Conservation (phyloP, 2,113 vertebrate genomes). For the Macrotis lagotis region DNA sequence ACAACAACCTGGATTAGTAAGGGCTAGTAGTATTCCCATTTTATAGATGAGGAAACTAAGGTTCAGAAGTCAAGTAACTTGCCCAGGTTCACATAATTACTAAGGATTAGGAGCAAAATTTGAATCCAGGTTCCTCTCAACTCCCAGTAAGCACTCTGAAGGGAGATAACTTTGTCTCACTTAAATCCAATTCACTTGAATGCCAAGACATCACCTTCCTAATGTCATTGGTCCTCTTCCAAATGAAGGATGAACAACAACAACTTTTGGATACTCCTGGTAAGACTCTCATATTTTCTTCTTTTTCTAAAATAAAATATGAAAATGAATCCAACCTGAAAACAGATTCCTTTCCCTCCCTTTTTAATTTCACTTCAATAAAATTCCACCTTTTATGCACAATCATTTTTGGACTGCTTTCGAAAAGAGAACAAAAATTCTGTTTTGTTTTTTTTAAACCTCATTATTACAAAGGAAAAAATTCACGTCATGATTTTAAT, state of each 20-base stretch:
- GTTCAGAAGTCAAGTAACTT: not conserved
- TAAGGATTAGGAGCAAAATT: not conserved
- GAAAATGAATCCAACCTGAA: not conserved
- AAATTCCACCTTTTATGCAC: not conserved
- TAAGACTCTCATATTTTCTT: not conserved
- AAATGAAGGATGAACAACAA: not conserved
- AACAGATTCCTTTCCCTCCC: not conserved
- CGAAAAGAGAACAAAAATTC: not conserved
- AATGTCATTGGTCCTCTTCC: not conserved
- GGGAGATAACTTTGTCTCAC: not conserved
- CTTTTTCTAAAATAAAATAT: not conserved
- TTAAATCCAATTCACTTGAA: not conserved
- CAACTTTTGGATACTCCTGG: not conserved
- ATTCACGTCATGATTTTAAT: not conserved
- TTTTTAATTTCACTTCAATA: not conserved
- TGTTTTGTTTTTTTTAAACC: not conserved
- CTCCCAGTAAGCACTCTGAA: not conserved
- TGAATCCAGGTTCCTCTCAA: not conserved
- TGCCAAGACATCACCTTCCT: not conserved
- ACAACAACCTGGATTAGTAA: no score
- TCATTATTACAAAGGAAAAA: not conserved
- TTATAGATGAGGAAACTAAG: not conserved
- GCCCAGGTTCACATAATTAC: not conserved
- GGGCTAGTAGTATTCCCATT: not conserved
- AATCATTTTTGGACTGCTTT: not conserved